Percentiles rank a stretch among this genome's conserved stretches.
These are phyloP conservation scores for Pogonocherus hispidulus DNA, from an alignment of 2,888 invertebrate genomes.

Conservation along the genomic window DNA sequence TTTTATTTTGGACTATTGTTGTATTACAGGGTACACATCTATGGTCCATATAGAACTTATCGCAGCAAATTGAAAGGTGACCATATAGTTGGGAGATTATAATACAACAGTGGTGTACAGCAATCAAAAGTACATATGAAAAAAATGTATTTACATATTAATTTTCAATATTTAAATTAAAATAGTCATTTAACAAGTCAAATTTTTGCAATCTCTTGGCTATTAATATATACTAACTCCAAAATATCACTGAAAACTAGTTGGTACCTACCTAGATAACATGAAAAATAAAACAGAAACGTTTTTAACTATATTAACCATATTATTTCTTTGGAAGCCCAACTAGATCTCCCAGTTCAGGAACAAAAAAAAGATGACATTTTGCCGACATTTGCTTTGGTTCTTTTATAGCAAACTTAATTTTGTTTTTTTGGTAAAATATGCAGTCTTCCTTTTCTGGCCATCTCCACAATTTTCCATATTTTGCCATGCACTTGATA, in stretches of 20 bases:
- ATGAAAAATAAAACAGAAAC: constrained; percentile 8
- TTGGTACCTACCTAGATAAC: constrained; percentile 5
- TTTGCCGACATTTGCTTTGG: constrained; percentile 28
- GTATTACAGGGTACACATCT: too few relatives aligned
- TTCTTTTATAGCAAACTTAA: not conserved
- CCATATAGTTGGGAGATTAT: constrained; percentile 22
- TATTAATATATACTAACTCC: too few relatives aligned
- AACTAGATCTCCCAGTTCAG: constrained; percentile 22
- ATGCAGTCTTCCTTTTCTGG: too few relatives aligned
- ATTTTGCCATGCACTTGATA: constrained; percentile 24
- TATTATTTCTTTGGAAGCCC: constrained; percentile 26
- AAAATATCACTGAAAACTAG: too few relatives aligned
- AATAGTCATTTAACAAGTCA: not conserved
- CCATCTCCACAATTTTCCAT: too few relatives aligned
- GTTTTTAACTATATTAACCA: constrained; percentile 8
- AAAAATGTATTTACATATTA: constrained; percentile 11
- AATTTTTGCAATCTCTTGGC: too few relatives aligned
- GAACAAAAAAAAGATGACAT: constrained; percentile 26
- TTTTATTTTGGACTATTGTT: constrained; percentile 15
- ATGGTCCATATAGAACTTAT: constrained; percentile 19
- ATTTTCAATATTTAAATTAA: constrained; percentile 15
- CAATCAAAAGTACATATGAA: constrained; percentile 20
- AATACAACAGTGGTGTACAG: constrained; percentile 21
- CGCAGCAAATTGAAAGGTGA: constrained; percentile 20
- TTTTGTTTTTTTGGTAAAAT: too few relatives aligned